Conservation (phyloP, 2,113 vertebrate species). For the Nibea albiflora region DNA sequence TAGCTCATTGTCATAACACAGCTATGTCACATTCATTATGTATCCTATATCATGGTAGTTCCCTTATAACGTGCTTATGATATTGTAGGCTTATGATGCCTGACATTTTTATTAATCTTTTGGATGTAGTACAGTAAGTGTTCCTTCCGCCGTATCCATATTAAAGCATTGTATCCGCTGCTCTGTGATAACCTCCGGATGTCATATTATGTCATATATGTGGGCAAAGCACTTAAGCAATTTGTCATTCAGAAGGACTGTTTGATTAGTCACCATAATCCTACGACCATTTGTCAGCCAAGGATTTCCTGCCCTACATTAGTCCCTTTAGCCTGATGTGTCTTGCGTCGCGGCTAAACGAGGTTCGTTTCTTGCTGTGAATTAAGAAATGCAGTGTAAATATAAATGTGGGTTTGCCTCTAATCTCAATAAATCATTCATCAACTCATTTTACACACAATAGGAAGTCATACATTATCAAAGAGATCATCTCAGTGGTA, state of each 20-base stretch:
- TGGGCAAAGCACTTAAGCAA: constrained; percentile 1
- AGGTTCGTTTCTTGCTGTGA: constrained; percentile 31
- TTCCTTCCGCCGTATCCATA: background rate
- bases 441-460: constrained; percentile 52
- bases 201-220: constrained; percentile 4
- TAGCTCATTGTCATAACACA: constrained; percentile 31
- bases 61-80: constrained; percentile 23
- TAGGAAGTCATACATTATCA: constrained; percentile 58
- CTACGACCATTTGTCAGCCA: constrained; percentile 33
- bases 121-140: constrained; percentile 24
- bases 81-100: background rate
- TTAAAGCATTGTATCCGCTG: background rate
- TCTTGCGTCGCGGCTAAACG: constrained; percentile 32
- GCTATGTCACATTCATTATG: constrained; percentile 16
- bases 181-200: background rate
- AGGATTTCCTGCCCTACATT: constrained; percentile 35
- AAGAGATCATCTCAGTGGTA: constrained; percentile 39
- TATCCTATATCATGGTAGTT: constrained; percentile 16
- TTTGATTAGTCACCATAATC: constrained; percentile 46
- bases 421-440: constrained; percentile 68
- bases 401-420: constrained; percentile 37
- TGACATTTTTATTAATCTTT: constrained; percentile 27
- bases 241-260: constrained; percentile 31
- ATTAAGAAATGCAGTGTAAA: constrained; percentile 39
- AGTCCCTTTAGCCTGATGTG: constrained; percentile 21